Evolutionary conservation across 1,140 invertebrate genomes (phyloP).

Genomic region (Aphis craccivora): DNA sequence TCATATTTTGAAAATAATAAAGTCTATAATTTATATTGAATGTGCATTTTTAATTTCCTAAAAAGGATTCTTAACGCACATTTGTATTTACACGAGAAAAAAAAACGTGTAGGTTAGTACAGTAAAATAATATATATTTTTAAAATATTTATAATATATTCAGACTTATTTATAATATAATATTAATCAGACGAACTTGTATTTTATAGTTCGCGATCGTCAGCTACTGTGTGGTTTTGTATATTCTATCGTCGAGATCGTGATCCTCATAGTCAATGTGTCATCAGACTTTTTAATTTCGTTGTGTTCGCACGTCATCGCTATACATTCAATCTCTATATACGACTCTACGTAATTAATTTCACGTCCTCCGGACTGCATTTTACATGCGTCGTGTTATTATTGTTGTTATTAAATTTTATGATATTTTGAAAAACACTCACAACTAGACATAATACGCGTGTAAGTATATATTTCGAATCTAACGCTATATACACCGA

Average conservation of each 20-base stretch:
- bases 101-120: background rate
- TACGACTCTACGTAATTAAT: slow-evolving; percentile 32
- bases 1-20: background rate
- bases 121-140: background rate
- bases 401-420: slow-evolving; percentile 42
- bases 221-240: background rate
- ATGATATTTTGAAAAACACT: background rate
- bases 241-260: slow-evolving; percentile 39
- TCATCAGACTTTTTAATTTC: slow-evolving; percentile 53
- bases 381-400: slow-evolving; percentile 27
- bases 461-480: background rate
- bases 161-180: slow-evolving; percentile 43
- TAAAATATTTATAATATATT: background rate
- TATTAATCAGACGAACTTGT: background rate
- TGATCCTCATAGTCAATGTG: slow-evolving; percentile 14
- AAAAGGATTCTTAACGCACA: background rate
- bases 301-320: slow-evolving; percentile 50
- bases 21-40: background rate
- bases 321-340: background rate
- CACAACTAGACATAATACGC: background rate
- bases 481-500: background rate
- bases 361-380: background rate
- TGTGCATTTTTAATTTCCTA: background rate
- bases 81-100: background rate
- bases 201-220: background rate